Evolutionary conservation across 2,888 invertebrate species (phyloP).

Genomic region (Thera obeliscata): DNA sequence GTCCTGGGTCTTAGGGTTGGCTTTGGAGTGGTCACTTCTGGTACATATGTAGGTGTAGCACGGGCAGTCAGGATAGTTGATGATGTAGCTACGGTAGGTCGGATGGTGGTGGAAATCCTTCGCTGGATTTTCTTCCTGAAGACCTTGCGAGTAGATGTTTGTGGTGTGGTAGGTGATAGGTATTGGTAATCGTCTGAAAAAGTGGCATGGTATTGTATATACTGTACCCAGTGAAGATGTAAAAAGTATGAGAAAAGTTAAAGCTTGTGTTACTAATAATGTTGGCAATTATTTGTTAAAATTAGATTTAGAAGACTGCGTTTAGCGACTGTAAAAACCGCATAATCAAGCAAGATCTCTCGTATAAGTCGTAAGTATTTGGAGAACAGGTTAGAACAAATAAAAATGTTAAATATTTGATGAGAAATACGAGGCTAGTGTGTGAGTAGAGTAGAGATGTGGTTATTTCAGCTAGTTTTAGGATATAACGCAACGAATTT

Average conservation of each 20-base stretch:
- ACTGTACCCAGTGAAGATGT: not conserved
- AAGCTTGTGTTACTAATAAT: slow-evolving; percentile 8
- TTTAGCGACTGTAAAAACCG: not conserved
- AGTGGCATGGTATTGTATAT: slow-evolving; percentile 11
- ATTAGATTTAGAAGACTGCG: not conserved
- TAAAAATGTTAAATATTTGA: not conserved
- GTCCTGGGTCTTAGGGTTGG: slow-evolving; percentile 38
- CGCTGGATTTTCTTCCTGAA: slow-evolving; percentile 67
- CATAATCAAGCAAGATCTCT: not conserved
- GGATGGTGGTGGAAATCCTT: slow-evolving; percentile 67
- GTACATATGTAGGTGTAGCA: slow-evolving; percentile 38
- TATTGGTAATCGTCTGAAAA: slow-evolving; percentile 77
- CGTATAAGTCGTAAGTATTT: not conserved
- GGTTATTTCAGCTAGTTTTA: not conserved
- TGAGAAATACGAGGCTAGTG: not conserved
- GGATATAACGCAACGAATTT: not conserved
- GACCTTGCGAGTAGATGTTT: slow-evolving; percentile 57
- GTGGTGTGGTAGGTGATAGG: slow-evolving; percentile 70
- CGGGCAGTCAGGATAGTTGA: slow-evolving; percentile 26
- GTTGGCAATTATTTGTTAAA: not conserved
- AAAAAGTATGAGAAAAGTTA: slow-evolving; percentile 4
- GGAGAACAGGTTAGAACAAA: not conserved
- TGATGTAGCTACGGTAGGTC: slow-evolving; percentile 46
- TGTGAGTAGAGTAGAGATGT: not conserved
- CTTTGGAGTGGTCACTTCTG: slow-evolving; percentile 24